Evolutionary conservation across 2,888 invertebrate genomes (phyloP).

Genomic region (Glyphotaelius pellucidus): DNA sequence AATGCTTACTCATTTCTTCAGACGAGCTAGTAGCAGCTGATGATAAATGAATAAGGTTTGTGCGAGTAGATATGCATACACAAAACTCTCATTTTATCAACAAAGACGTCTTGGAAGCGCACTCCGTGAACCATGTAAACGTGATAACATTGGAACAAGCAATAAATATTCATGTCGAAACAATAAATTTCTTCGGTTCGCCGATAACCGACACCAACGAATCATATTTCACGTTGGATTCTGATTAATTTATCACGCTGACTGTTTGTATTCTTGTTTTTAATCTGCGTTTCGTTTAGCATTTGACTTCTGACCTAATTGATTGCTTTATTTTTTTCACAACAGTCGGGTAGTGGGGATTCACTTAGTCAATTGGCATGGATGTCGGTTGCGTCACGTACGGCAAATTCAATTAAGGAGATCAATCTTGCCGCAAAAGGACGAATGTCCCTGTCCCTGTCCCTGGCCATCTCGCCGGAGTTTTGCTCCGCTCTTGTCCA

Average conservation of each 20-base stretch:
- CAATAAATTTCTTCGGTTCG: constrained; percentile 26
- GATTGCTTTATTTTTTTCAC: neutral
- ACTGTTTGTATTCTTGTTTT: neutral
- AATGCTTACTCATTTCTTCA: neutral
- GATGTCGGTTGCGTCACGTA: constrained; percentile 46
- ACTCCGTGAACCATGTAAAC: constrained; percentile 32
- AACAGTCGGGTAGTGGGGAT: constrained; percentile 18
- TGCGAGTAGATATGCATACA: neutral
- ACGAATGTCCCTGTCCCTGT: constrained; percentile 23
- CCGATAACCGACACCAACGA: constrained; percentile 29
- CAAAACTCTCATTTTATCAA: constrained; percentile 22
- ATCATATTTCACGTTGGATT: constrained; percentile 28
- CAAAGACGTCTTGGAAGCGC: neutral
- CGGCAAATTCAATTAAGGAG: constrained; percentile 58
- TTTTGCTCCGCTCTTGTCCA: constrained; percentile 14
- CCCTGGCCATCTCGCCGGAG: constrained; percentile 11
- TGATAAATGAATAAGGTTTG: neutral
- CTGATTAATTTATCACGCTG: constrained; percentile 1
- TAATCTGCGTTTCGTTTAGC: constrained; percentile 6
- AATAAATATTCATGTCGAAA: constrained; percentile 46
- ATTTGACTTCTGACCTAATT: constrained; percentile 5
- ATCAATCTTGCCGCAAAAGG: constrained; percentile 42
- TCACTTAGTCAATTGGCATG: constrained; percentile 45
- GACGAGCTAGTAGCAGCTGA: neutral
- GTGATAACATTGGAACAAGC: constrained; percentile 25